Conservation (phyloP, 2,113 vertebrate species). For the Ptychochromis oligacanthus region DNA sequence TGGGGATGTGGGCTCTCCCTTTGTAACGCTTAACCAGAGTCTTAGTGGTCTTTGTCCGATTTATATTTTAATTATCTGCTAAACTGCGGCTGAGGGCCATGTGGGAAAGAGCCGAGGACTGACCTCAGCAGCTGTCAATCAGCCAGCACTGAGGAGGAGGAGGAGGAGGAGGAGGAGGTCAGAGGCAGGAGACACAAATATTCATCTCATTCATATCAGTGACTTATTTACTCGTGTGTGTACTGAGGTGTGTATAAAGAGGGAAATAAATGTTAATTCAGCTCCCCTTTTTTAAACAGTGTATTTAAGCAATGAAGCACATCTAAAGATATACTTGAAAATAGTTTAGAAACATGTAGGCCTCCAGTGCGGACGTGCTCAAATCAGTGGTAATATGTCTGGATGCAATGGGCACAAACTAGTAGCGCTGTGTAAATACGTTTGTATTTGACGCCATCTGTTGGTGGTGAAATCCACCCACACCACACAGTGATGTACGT, state of each 20-base stretch:
- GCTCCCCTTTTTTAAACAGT: neutral
- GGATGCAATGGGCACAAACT: neutral
- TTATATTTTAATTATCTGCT: constrained; percentile 85
- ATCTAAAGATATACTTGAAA: too few relatives aligned
- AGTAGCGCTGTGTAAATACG: neutral
- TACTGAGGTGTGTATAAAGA: neutral
- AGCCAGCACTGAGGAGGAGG: constrained; percentile 42
- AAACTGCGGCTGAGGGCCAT: constrained; percentile 77
- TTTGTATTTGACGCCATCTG: constrained; percentile 65
- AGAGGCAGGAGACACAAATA: neutral
- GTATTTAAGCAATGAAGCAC: too few relatives aligned
- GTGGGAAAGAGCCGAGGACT: constrained; percentile 68
- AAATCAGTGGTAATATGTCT: neutral
- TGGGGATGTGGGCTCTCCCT: constrained; percentile 62
- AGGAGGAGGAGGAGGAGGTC: constrained; percentile 13
- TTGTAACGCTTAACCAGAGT: constrained; percentile 75
- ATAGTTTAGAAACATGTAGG: too few relatives aligned
- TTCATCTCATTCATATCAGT: neutral
- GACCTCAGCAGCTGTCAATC: constrained; percentile 75
- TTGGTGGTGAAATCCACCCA: constrained; percentile 24
- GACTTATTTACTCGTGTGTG: neutral
- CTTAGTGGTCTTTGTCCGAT: constrained; percentile 73
- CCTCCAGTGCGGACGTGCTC: neutral
- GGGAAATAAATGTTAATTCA: neutral
- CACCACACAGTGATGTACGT: too few relatives aligned